phyloP scores from a whole-genome alignment of 2,797 vertebrate genomes.

The Hemibagrus guttatus region DNA sequence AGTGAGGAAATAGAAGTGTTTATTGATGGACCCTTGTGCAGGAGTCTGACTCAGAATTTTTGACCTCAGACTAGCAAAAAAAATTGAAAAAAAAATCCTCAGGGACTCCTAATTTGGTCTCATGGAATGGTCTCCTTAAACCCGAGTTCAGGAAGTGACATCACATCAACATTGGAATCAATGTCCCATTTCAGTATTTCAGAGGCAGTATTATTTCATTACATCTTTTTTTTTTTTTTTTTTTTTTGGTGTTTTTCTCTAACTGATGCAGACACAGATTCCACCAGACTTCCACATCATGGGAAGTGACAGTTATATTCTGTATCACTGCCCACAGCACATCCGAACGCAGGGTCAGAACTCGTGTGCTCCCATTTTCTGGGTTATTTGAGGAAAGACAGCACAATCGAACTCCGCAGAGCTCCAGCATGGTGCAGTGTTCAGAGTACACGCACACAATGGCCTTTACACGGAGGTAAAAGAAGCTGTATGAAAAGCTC shows the following conservation, averaged over 20 bases:
- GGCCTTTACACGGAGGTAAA: slow-evolving; percentile 39
- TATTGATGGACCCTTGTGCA: background rate
- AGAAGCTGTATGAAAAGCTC: slow-evolving; percentile 39
- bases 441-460: slow-evolving; percentile 27
- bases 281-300: background rate
- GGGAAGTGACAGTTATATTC: background rate
- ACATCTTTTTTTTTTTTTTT: background rate
- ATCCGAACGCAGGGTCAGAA: no score
- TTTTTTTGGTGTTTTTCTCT: background rate
- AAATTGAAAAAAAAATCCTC: no score
- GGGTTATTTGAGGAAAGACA: background rate
- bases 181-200: background rate
- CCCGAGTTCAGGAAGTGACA: background rate
- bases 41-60: background rate
- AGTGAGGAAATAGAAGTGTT: background rate
- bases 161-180: background rate
- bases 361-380: background rate
- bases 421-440: background rate
- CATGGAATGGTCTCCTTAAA: background rate
- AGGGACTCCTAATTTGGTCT: no score
- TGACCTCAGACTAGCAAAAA: no score
- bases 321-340: background rate
- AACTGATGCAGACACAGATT: background rate
- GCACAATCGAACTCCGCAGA: background rate
- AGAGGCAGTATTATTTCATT: background rate